These are phyloP conservation scores for Cyclophora punctaria DNA, from an alignment of 2,888 invertebrate species.

Conservation along the genomic window DNA sequence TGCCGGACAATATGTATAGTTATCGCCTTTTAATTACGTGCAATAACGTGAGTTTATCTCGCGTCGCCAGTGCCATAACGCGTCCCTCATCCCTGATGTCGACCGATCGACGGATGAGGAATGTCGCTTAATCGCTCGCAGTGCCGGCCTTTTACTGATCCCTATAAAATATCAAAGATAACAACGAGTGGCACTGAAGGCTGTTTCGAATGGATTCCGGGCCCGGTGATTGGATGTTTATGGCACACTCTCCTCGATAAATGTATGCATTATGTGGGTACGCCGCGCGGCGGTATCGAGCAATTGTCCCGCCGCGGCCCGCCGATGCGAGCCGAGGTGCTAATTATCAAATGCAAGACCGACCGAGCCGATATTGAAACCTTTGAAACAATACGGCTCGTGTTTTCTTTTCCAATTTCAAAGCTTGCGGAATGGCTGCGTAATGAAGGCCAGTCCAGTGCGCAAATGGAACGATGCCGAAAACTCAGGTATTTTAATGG, in stretches of 20 bases:
- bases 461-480: conserved; percentile 72
- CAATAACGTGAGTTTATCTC: conserved; percentile 55
- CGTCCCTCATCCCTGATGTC: conserved; percentile 29
- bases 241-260: conserved; percentile 60
- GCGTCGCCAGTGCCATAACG: conserved; percentile 33
- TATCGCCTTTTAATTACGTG: conserved; percentile 65
- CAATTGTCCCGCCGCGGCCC: conserved; percentile 38
- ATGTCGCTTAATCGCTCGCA: conserved; percentile 68
- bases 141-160: conserved; percentile 71
- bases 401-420: conserved; percentile 70
- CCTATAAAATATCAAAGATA: conserved; percentile 74
- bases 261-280: conserved; percentile 43
- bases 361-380: conserved; percentile 68
- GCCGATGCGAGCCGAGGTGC: conserved; percentile 53
- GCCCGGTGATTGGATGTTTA: conserved; percentile 66
- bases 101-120: conserved; percentile 45
- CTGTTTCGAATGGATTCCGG: conserved; percentile 48
- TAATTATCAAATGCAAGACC: conserved; percentile 73
- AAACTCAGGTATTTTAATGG: conserved; percentile 71
- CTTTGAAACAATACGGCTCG: conserved; percentile 69
- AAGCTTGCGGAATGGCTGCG: conserved; percentile 72
- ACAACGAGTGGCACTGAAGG: conserved; percentile 62
- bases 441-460: conserved; percentile 70
- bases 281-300: conserved; percentile 37
- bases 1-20: conserved; percentile 46